These are phyloP conservation scores for Polypedilum vanderplanki DNA, from an alignment of 1,140 invertebrate species.

Conservation along the genomic window DNA sequence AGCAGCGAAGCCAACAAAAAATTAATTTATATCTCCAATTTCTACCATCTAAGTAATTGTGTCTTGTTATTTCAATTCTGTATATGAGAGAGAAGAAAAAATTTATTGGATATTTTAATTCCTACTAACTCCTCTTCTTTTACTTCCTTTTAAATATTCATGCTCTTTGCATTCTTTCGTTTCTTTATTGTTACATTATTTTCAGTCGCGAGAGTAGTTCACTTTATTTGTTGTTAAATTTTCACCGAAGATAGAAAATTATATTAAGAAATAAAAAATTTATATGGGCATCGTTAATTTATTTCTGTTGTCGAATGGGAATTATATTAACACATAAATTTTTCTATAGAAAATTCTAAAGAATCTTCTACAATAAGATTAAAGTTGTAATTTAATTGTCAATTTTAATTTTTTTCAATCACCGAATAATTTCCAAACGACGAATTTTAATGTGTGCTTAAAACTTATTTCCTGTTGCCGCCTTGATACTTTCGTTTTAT, in stretches of 20 bases:
- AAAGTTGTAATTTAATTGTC: no score
- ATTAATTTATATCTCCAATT: neutral
- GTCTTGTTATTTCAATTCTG: slow-evolving; percentile 18
- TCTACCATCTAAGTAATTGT: slow-evolving; percentile 4
- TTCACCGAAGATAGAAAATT: neutral
- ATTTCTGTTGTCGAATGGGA: neutral
- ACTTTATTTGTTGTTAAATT: slow-evolving; percentile 16
- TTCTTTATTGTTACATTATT: neutral
- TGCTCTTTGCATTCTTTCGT: neutral
- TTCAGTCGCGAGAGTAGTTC: neutral
- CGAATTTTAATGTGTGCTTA: neutral
- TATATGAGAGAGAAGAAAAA: neutral
- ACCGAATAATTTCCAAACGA: neutral
- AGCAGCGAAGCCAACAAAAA: neutral
- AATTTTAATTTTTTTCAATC: no score
- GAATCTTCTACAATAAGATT: no score
- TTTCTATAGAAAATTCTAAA: no score
- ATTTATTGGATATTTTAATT: slow-evolving; percentile 20
- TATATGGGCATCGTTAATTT: slow-evolving; percentile 1
- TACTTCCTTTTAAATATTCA: neutral
- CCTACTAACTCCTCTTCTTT: neutral
- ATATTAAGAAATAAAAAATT: neutral
- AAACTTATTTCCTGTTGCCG: slow-evolving; percentile 17
- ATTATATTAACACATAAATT: neutral
- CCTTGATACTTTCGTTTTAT: slow-evolving; percentile 16